Conservation (phyloP, 2,888 invertebrate species). For the Sclerodermus sp. region DNA sequence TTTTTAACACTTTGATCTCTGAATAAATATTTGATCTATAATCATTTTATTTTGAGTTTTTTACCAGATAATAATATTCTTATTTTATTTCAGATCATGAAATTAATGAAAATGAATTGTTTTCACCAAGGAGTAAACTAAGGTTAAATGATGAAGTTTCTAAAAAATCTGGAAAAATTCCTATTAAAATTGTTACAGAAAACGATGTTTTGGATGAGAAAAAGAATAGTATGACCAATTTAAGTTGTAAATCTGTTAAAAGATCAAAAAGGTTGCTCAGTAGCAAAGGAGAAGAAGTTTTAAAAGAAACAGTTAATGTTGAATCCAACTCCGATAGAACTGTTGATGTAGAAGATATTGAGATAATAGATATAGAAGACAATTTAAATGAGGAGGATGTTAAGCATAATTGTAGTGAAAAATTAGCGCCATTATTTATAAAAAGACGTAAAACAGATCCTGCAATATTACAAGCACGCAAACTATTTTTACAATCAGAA, state of each 20-base stretch:
- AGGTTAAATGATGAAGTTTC: conserved; percentile 12
- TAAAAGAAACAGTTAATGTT: conserved; percentile 5
- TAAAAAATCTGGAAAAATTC: conserved; percentile 5
- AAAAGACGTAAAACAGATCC: conserved; percentile 63
- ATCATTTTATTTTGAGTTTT: conserved; percentile 3
- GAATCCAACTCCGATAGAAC: conserved; percentile 3
- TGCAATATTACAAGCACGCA: conserved; percentile 65
- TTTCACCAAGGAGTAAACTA: conserved; percentile 20
- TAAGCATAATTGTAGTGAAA: conserved; percentile 39
- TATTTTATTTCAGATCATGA: conserved; percentile 22
- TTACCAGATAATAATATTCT: not conserved
- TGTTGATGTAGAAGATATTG: not conserved
- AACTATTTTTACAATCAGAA: conserved; percentile 73
- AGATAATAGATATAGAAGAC: not conserved
- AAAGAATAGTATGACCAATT: not conserved
- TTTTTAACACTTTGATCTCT: conserved; percentile 53
- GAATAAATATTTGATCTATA: conserved; percentile 25
- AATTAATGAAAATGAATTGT: conserved; percentile 29
- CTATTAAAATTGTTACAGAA: conserved; percentile 1
- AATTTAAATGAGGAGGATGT: conserved; percentile 14
- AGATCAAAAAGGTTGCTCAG: not conserved
- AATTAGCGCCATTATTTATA: conserved; percentile 71
- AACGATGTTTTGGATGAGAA: not conserved
- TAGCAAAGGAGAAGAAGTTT: not conserved
- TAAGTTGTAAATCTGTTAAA: not conserved